A percentile compares a stretch with the other conserved stretches of the same genome.
Conservation (phyloP, 2,113 vertebrate species). For the Ochotona princeps region DNA sequence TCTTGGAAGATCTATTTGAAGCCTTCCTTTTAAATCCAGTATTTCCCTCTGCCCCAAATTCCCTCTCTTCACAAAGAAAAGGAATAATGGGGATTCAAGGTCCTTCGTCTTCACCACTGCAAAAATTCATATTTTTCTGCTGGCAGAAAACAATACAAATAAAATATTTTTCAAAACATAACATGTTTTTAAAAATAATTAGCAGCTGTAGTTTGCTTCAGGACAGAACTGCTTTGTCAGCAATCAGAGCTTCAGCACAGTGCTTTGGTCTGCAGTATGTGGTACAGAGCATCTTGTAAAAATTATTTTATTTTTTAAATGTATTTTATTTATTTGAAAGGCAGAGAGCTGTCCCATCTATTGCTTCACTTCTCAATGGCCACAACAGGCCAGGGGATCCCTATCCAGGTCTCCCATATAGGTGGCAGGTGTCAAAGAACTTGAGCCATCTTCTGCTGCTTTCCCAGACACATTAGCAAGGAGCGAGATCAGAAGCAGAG, state of each 20-base stretch:
- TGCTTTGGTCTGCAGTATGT: background rate
- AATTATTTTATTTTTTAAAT: too few species aligned
- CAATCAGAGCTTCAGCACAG: background rate
- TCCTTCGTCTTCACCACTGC: background rate
- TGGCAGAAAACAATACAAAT: conserved; percentile 62
- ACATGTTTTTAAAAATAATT: background rate
- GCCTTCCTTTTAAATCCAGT: background rate
- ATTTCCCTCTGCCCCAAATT: background rate
- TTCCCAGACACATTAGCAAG: too few species aligned
- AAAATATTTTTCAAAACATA: conserved; percentile 27
- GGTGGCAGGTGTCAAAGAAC: too few species aligned
- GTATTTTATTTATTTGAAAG: too few species aligned
- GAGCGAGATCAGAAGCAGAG: too few species aligned
- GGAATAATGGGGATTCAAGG: background rate
- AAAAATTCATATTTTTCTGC: conserved; percentile 47
- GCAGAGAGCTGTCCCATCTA: too few species aligned
- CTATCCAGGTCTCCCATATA: too few species aligned
- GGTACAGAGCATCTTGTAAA: background rate
- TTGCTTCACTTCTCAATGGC: too few species aligned
- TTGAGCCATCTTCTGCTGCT: too few species aligned
- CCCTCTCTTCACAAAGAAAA: background rate
- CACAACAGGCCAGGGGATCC: too few species aligned
- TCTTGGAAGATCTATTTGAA: background rate
- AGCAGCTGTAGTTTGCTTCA: background rate
- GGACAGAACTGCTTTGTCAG: background rate